A percentile compares a stretch with the other conserved stretches of the same genome.
Conservation (phyloP, 1,140 invertebrate genomes). For the Drosophila sturtevanti region DNA sequence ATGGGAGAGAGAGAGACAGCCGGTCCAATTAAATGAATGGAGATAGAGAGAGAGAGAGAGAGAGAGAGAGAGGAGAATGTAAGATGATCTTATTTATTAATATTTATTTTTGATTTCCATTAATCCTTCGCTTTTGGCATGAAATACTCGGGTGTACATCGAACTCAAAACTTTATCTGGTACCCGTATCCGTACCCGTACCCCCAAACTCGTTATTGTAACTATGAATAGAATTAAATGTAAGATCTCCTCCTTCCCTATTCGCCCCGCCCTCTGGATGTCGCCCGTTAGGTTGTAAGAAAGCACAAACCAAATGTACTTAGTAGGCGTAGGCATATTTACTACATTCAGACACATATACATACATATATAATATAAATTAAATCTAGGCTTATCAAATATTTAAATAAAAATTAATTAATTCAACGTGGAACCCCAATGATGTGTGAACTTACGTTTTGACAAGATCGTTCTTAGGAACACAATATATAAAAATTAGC, state of each 20-base stretch:
- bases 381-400: constrained; percentile 19
- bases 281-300: constrained; percentile 34
- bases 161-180: constrained; percentile 17
- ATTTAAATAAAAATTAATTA: constrained; percentile 18
- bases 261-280: not conserved
- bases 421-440: constrained; percentile 2
- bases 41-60: too few species aligned
- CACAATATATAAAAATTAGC: constrained; percentile 3
- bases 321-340: constrained; percentile 20
- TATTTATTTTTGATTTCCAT: constrained; percentile 13
- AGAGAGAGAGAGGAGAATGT: not conserved
- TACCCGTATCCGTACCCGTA: constrained; percentile 28
- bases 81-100: constrained; percentile 13
- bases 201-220: constrained; percentile 16
- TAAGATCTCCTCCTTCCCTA: not conserved
- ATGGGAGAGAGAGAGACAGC: not conserved
- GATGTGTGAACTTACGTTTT: not conserved
- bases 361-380: constrained; percentile 19
- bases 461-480: not conserved
- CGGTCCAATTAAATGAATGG: constrained; percentile 5
- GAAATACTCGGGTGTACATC: constrained; percentile 48
- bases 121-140: constrained; percentile 4
- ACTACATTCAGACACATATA: constrained; percentile 14
- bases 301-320: constrained; percentile 69
- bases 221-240: constrained; percentile 29